Base-by-base conservation (phyloP, 2,113 vertebrate genomes). In the Mobula hypostoma region DNA sequence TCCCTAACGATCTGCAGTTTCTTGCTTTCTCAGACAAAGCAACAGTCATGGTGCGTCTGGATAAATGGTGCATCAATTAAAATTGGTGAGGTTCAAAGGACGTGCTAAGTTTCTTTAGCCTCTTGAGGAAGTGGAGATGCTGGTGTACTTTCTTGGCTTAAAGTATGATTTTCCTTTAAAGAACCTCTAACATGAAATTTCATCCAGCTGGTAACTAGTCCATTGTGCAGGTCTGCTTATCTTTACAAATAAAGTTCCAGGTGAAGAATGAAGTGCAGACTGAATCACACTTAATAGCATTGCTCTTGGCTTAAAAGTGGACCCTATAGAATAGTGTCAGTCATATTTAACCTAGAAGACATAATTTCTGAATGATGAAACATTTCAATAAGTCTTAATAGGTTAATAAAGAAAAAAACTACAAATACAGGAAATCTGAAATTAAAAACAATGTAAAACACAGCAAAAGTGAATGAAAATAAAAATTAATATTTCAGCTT, bases 381-480 rank as follows among this genome's bases (percentile, higher is more conserved):
- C 14, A 32, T 61, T 90, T 90, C 29, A 90, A 90, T 90, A 66
- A 32, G 29, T 68, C 66, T 66, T 68, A 68, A 90, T 19, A 68
- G 61, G 66, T 66, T 74, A 90, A 83, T 56, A 83, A 56, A 56
- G 19, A 83, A 83, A 48, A 36, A 48, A 83, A 83, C 19, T 14
- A 2, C 40, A 83, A 83, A 24, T 83, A 24, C 15, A 21, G 80
- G 40, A 83, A 56, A 83, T 83, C 40, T 56, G 40, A 83, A 88
- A 7, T 87, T 87, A 63, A 61, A 85, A 58, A 76, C 68, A 58
- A 85, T 85, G 82, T 58, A 85, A 85, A 58, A 56, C 82, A 85
- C 48, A 85, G 17, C 1, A 2, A 7, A 85, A 56, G 21, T 56
- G 82, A 85, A 85, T 27, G 82, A 58, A 85, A 85, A 85, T 21